Base-by-base conservation (phyloP, 2,113 vertebrate genomes). In the Nibea coibor region DNA sequence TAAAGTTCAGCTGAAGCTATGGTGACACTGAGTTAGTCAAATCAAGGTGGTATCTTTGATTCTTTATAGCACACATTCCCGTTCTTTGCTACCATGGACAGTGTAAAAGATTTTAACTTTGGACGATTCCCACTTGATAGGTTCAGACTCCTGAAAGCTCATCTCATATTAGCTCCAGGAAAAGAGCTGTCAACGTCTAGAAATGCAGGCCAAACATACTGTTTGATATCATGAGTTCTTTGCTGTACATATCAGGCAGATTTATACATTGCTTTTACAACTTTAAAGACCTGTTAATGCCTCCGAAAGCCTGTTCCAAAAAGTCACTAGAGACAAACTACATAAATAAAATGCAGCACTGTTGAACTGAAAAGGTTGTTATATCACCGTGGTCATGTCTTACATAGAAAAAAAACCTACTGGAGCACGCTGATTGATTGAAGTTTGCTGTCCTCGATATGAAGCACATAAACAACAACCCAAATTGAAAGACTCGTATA, bases 361-460 rank as follows among this genome's bases (percentile, higher is more conserved):
- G 47, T 45, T 9, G 2, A 56, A 15, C 26, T 24, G 4, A 70
- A 78, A 54, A 54, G 22, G 20, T 15, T 31, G 14, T 72, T 35
- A 24, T 1, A 20, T 24, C 12, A 10, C 16, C 26, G 24, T 35
- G 24, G 17, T 22, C 31, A 22, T 54, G 26, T 24, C 11, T 53
- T 9, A 28, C 16, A 28, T 69, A 53, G 7, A 9, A 39, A 39
- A 39, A 39, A 39, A 9, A 4, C 12, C 42, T 12, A 9, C 51
- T 24, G 39, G 5, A n/a, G 19, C 9, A 59, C 47, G 31, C 19
- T 1, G 48, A 56, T 3, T 24, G 50, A 48, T 4, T 73, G 4
- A 74, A 54, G 63, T 59, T 64, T 54, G 14, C 57, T 57, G 1
- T 79, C 62, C 63, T 56, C 53, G 14, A 64, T 71, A 19, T 58